Evolutionary conservation across 2,113 vertebrate species (phyloP).

Genomic region (Tretioscincus oriximinensis): DNA sequence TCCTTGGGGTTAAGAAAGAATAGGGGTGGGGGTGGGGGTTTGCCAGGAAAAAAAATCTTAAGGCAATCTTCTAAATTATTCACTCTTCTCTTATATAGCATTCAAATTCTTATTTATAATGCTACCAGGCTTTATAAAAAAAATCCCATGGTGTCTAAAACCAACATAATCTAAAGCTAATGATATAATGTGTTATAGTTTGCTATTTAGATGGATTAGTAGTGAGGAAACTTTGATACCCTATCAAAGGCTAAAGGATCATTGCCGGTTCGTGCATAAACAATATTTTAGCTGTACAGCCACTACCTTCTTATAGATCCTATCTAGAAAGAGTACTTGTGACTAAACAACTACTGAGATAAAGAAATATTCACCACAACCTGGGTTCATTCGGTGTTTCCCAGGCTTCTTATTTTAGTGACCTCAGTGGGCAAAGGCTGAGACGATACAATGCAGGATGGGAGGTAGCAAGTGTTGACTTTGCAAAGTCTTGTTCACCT

Average conservation of each 20-base stretch:
- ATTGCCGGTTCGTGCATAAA: no score
- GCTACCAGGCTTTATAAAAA: not conserved
- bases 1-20: not conserved
- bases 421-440: no score
- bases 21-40: not conserved
- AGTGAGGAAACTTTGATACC: not conserved
- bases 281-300: no score
- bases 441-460: no score
- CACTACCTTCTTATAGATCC: no score
- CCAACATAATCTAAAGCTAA: not conserved
- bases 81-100: slow-evolving; percentile 2
- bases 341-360: no score
- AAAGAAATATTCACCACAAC: no score
- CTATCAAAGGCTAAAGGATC: not conserved
- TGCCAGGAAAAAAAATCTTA: not conserved
- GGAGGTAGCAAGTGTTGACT: no score
- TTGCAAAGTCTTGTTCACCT: no score
- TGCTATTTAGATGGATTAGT: not conserved
- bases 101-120: not conserved
- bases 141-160: not conserved
- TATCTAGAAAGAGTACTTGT: no score
- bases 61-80: slow-evolving; percentile 9
- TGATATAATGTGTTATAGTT: not conserved
- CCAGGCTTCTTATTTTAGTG: no score
- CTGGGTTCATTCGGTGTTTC: no score